These are phyloP conservation scores for Apostichopus japonicus DNA, from an alignment of 35 echinoderm and acorn worm genomes.

Conservation along the genomic window DNA sequence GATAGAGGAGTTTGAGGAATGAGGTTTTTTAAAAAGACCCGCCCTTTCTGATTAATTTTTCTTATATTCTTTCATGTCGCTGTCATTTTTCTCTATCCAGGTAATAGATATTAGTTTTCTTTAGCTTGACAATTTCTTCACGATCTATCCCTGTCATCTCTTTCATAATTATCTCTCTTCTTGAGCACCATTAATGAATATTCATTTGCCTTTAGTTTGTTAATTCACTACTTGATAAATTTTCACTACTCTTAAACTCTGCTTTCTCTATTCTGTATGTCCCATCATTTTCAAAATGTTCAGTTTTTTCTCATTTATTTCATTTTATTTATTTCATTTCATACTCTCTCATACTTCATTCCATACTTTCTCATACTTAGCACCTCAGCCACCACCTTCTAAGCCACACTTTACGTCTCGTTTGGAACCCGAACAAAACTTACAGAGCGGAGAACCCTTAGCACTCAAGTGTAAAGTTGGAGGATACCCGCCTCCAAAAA, in stretches of 20 bases:
- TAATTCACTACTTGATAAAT: no score
- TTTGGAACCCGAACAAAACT: constrained; percentile 30
- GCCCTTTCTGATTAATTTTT: no score
- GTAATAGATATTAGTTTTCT: neutral
- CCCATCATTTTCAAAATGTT: no score
- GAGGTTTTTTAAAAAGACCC: no score
- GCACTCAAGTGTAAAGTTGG: constrained; percentile 63
- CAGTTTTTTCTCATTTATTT: neutral
- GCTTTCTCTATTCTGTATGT: no score
- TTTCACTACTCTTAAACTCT: no score
- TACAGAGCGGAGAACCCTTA: constrained; percentile 53
- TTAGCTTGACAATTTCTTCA: no score
- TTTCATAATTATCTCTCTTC: no score
- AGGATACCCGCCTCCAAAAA: constrained; percentile 53
- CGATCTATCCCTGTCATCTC: no score
- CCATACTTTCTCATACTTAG: neutral
- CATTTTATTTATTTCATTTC: neutral
- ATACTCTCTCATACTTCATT: neutral
- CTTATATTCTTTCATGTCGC: neutral
- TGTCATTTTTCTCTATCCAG: neutral
- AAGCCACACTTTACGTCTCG: constrained; percentile 63
- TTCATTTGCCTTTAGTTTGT: no score
- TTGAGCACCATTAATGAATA: no score
- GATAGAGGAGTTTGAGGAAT: no score
- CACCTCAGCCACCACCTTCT: constrained; percentile 50